Evolutionary conservation across 2,888 invertebrate genomes (phyloP).

Genomic region (Drosophila antonietae): DNA sequence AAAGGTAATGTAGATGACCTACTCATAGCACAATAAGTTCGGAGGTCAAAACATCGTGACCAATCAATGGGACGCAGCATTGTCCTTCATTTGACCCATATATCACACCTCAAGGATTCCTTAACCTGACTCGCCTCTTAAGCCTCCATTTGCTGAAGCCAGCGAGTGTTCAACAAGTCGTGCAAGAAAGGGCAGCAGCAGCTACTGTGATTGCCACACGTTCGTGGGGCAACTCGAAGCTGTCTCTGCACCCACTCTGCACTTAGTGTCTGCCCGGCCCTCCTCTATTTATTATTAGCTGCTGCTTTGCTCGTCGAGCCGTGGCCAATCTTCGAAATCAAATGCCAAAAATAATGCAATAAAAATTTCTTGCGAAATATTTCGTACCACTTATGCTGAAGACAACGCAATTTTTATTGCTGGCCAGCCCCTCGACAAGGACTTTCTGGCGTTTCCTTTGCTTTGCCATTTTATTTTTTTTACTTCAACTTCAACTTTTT

Average conservation of each 20-base stretch:
- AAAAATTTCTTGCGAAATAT: conserved; percentile 58
- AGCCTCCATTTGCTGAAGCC: conserved; percentile 28
- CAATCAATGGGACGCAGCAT: not conserved
- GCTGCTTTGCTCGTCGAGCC: conserved; percentile 33
- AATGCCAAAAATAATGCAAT: conserved; percentile 65
- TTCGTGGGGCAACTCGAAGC: conserved; percentile 5
- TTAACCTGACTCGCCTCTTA: too few species aligned
- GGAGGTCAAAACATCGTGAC: not conserved
- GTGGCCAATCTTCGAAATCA: conserved; percentile 50
- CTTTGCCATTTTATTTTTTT: conserved; percentile 29
- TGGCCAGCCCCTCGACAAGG: conserved; percentile 30
- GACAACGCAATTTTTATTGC: conserved; percentile 66
- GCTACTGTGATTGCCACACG: conserved; percentile 34
- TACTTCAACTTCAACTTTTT: conserved; percentile 11
- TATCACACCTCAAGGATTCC: not conserved
- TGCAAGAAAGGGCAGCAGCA: conserved; percentile 21
- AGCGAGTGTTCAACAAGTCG: conserved; percentile 50
- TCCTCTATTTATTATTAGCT: conserved; percentile 44
- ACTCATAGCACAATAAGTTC: not conserved
- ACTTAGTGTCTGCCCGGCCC: not conserved
- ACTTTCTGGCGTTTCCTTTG: conserved; percentile 22
- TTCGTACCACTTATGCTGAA: conserved; percentile 45
- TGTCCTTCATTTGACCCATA: conserved; percentile 1
- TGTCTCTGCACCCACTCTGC: not conserved
- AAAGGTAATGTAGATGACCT: not conserved